Percentiles rank a stretch among this genome's conserved stretches.
Conservation (phyloP, 1,140 invertebrate species). For the Drosophila novamexicana region DNA sequence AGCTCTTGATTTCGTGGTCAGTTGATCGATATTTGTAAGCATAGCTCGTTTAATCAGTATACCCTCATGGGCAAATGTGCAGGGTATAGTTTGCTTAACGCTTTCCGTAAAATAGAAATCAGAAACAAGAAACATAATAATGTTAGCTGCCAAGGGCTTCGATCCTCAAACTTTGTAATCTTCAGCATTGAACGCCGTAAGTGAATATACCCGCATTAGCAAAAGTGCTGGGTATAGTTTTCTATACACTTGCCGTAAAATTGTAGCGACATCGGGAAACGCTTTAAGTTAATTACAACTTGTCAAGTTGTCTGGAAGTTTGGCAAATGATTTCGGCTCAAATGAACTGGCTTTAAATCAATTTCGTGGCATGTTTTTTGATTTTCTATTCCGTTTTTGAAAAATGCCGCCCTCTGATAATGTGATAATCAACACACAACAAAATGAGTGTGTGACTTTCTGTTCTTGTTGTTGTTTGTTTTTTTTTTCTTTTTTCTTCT, state of each 20-base stretch:
- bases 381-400: slow-evolving; percentile 57
- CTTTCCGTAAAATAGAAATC: too few relatives aligned
- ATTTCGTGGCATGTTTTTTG: slow-evolving; percentile 63
- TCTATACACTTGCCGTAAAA: slow-evolving; percentile 17
- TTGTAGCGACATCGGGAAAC: slow-evolving; percentile 41
- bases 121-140: too few relatives aligned
- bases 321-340: slow-evolving; percentile 51
- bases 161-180: too few relatives aligned
- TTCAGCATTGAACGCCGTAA: too few relatives aligned
- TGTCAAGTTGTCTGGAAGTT: slow-evolving; percentile 64
- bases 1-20: too few relatives aligned
- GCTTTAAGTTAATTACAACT: slow-evolving; percentile 79
- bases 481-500: neutral
- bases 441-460: slow-evolving; percentile 59
- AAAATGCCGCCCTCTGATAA: slow-evolving; percentile 61
- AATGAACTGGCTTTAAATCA: slow-evolving; percentile 71
- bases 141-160: too few relatives aligned
- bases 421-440: slow-evolving; percentile 75
- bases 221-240: slow-evolving; percentile 4
- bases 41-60: too few relatives aligned
- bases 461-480: slow-evolving; percentile 39
- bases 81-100: too few relatives aligned
- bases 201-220: neutral
- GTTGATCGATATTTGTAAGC: too few relatives aligned
- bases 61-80: neutral